A percentile compares a stretch with the other conserved stretches of the same genome.
phyloP scores from a whole-genome alignment of 2,113 vertebrate genomes.

The Lycaon pictus region DNA sequence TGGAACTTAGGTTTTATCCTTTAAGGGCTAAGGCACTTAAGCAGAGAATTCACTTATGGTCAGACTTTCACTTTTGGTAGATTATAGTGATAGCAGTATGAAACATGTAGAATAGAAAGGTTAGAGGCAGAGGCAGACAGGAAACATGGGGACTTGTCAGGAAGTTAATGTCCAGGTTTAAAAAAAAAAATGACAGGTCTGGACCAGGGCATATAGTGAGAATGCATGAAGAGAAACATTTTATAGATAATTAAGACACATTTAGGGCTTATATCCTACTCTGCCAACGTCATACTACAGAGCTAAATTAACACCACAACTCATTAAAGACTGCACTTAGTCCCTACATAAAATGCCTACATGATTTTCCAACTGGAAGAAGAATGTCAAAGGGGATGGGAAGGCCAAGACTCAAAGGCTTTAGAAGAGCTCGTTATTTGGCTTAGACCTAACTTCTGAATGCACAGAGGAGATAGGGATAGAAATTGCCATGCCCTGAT shows the following conservation, averaged over 20 bases:
- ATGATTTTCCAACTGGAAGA: not conserved
- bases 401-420: not conserved
- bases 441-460: not conserved
- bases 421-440: not conserved
- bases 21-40: not conserved
- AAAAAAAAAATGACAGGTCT: not conserved
- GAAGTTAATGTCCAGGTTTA: not conserved
- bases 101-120: not conserved
- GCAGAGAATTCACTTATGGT: not conserved
- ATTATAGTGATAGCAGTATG: too few species aligned
- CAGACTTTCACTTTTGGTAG: not conserved
- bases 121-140: not conserved
- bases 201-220: not conserved
- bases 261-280: not conserved
- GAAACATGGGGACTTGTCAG: not conserved
- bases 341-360: not conserved
- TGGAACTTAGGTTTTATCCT: not conserved
- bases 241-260: not conserved
- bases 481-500: not conserved
- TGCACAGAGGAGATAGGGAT: not conserved
- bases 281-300: not conserved
- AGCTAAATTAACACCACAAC: not conserved
- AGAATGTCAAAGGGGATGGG: not conserved
- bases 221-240: not conserved
- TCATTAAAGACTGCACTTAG: not conserved